These are phyloP conservation scores for Phyllotreta cruciferae DNA, from an alignment of 2,888 invertebrate genomes.

Conservation along the genomic window DNA sequence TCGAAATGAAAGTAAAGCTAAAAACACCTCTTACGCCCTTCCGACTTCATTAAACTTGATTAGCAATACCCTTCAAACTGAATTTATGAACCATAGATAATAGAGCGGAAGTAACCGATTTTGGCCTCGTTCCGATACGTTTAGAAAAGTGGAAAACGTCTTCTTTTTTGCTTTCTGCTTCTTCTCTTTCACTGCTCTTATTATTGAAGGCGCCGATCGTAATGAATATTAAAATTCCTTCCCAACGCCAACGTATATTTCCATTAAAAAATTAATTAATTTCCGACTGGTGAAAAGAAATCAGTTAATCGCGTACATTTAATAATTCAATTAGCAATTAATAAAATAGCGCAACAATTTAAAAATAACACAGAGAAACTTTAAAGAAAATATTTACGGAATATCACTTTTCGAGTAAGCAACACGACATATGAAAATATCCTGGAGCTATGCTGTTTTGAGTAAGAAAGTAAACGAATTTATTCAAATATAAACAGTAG, in stretches of 20 bases:
- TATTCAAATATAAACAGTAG: constrained; percentile 37
- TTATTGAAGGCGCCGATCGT: constrained; percentile 42
- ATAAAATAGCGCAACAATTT: too few relatives aligned
- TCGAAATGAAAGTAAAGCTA: constrained; percentile 20
- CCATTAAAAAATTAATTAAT: too few relatives aligned
- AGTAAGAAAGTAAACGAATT: constrained; percentile 29
- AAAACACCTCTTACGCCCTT: constrained; percentile 21
- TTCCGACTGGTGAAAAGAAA: too few relatives aligned
- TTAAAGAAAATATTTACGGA: too few relatives aligned
- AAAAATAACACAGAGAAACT: too few relatives aligned
- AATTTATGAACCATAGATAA: constrained; percentile 38
- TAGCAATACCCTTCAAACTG: constrained; percentile 34
- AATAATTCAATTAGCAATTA: too few relatives aligned
- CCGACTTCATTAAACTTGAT: constrained; percentile 33
- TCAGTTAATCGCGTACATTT: too few relatives aligned
- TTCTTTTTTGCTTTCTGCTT: neutral
- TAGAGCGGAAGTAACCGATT: constrained; percentile 35
- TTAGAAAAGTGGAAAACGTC: constrained; percentile 33
- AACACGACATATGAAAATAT: constrained; percentile 11
- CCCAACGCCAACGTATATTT: too few relatives aligned
- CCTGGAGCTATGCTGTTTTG: constrained; percentile 3
- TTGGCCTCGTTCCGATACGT: constrained; percentile 26
- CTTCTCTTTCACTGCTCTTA: constrained; percentile 17
- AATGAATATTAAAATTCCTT: constrained; percentile 42
- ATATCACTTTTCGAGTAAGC: neutral